Conservation (phyloP, 2,888 invertebrate genomes). For the Sialis lutaria region DNA sequence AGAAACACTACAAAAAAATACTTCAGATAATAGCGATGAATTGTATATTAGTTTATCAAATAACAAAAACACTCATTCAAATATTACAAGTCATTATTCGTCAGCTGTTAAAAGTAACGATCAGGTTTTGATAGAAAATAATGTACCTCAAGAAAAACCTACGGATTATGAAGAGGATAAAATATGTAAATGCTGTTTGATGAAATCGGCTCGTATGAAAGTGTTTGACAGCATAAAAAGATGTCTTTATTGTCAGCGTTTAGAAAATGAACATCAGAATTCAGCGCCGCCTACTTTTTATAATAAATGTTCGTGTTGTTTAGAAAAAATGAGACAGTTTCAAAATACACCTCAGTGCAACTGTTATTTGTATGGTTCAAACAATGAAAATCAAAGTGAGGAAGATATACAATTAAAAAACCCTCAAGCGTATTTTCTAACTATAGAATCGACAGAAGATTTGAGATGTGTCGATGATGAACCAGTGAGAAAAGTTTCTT, state of each 20-base stretch:
- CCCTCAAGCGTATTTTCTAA: constrained; percentile 12
- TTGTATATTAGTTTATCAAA: too few species aligned
- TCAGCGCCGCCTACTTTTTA: too few species aligned
- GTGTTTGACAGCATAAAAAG: background rate
- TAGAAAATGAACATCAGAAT: background rate
- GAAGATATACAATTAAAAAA: constrained; percentile 1
- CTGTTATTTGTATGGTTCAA: background rate
- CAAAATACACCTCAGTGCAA: constrained; percentile 8
- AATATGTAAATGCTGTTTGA: background rate
- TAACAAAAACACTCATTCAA: too few species aligned
- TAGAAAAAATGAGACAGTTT: background rate
- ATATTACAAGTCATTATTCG: too few species aligned
- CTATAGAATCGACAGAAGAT: constrained; percentile 10
- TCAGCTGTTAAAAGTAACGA: too few species aligned
- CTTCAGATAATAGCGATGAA: too few species aligned
- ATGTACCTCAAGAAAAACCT: too few species aligned
- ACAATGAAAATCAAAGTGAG: constrained; percentile 5
- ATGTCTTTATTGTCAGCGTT: background rate
- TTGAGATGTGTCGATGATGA: constrained; percentile 7
- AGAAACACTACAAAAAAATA: too few species aligned
- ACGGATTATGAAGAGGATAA: too few species aligned
- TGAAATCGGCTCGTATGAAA: background rate
- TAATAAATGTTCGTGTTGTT: background rate
- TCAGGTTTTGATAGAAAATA: too few species aligned
- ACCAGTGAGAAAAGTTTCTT: constrained; percentile 3